A percentile compares a stretch with the other conserved stretches of the same genome.
These are phyloP conservation scores for Caenorhabditis uteleia DNA, from an alignment of 2,888 invertebrate species.

Conservation along the genomic window DNA sequence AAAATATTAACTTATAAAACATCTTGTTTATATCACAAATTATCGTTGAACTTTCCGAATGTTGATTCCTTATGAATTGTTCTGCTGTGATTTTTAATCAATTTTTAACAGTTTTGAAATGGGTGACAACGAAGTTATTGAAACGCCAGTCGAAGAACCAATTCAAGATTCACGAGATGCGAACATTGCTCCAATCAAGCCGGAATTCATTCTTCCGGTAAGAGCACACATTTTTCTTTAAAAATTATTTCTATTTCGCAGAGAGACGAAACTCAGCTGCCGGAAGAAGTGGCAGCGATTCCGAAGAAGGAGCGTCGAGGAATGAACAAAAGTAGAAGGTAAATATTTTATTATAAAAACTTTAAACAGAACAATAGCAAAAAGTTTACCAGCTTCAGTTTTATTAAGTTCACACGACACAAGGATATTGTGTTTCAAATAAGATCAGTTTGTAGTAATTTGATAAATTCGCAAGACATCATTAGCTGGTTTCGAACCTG, in stretches of 20 bases:
- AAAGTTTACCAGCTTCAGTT: too few species aligned
- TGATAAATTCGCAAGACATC: too few species aligned
- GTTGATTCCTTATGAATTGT: too few species aligned
- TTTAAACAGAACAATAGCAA: too few species aligned
- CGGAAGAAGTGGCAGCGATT: constrained; percentile 18
- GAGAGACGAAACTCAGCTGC: constrained; percentile 26
- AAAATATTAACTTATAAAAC: constrained; percentile 1
- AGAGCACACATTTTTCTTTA: constrained; percentile 1
- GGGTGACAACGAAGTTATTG: not conserved
- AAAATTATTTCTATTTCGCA: constrained; percentile 3
- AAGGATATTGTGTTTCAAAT: too few species aligned
- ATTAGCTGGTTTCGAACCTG: too few species aligned
- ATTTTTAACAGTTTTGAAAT: too few species aligned
- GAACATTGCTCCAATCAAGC: constrained; percentile 43
- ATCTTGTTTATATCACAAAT: not conserved
- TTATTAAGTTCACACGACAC: too few species aligned
- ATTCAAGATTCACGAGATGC: constrained; percentile 4
- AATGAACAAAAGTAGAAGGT: constrained; percentile 40
- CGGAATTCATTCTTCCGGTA: constrained; percentile 38
- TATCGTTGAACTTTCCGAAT: too few species aligned
- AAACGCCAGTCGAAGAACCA: not conserved
- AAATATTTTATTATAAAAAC: too few species aligned
- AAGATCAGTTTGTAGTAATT: too few species aligned
- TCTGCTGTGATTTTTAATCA: too few species aligned
- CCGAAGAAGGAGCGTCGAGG: constrained; percentile 38